phyloP scores from a whole-genome alignment of 2,113 vertebrate species.

The Ramphastos sulfuratus region DNA sequence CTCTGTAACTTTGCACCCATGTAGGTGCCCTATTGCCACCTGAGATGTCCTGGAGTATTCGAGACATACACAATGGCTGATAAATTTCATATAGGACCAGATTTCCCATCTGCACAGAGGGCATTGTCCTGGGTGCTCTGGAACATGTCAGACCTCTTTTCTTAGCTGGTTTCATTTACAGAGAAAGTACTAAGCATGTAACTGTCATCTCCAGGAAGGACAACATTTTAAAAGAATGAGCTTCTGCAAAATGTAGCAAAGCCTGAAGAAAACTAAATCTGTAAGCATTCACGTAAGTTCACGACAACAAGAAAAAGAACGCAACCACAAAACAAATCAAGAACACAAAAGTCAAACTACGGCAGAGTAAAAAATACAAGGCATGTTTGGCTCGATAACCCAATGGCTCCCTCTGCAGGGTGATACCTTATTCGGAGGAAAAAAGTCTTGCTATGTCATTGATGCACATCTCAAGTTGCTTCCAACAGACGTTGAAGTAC shows the following conservation, averaged over 20 bases:
- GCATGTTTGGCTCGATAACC: not conserved
- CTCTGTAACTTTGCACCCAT: not conserved
- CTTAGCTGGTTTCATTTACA: not conserved
- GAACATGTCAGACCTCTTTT: not conserved
- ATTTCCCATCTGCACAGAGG: not conserved
- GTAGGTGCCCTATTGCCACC: not conserved
- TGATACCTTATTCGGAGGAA: not conserved
- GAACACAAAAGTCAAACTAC: not conserved
- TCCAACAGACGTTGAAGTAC: not conserved
- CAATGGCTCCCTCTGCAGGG: conserved; percentile 53
- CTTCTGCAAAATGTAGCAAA: not conserved
- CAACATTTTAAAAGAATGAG: not conserved
- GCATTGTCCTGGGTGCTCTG: not conserved
- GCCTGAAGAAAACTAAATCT: not conserved
- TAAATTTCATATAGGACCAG: not conserved
- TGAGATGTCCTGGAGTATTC: not conserved
- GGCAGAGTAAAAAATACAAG: not conserved
- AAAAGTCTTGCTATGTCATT: not conserved
- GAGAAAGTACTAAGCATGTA: not conserved
- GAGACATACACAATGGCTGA: not conserved
- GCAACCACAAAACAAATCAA: not conserved
- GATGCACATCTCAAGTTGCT: not conserved
- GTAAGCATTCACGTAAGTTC: not conserved
- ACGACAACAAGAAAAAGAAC: not conserved
- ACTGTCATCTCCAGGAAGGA: not conserved